Percentiles rank a stretch among this genome's conserved stretches.
phyloP scores from a whole-genome alignment of 2,113 vertebrate genomes.

The Dolichallabes microphthalmus region DNA sequence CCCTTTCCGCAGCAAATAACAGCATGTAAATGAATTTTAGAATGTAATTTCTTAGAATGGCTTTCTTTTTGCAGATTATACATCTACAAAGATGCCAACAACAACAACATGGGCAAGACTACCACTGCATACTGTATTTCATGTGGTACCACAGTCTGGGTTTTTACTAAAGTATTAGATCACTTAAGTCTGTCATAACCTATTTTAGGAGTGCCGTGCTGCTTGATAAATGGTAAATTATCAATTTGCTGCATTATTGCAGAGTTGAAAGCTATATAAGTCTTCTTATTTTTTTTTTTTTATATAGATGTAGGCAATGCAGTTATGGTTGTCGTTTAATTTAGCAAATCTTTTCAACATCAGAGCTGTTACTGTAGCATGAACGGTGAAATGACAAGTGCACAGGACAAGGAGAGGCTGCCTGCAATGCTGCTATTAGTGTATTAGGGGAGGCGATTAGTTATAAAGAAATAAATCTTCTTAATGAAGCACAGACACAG shows the following conservation, averaged over 20 bases:
- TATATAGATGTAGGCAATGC: not conserved
- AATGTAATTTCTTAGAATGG: not conserved
- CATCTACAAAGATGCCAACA: not conserved
- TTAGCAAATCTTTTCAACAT: slow-evolving; percentile 9
- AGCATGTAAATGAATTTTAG: not conserved
- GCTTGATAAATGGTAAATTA: slow-evolving; percentile 9
- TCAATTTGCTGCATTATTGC: not conserved
- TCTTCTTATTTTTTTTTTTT: not conserved
- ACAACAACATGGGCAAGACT: not conserved
- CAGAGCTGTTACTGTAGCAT: not conserved
- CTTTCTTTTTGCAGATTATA: not conserved
- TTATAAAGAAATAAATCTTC: slow-evolving; percentile 21
- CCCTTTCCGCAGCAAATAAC: not conserved
- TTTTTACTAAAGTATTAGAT: not conserved
- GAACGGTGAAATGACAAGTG: not conserved
- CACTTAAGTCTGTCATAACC: slow-evolving; percentile 19
- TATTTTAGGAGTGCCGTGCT: not conserved
- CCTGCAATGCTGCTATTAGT: not conserved
- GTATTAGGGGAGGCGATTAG: not conserved
- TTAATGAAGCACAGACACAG: slow-evolving; percentile 20
- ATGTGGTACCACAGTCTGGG: not conserved
- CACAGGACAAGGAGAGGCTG: not conserved
- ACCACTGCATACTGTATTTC: slow-evolving; percentile 3
- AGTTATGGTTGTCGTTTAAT: not conserved
- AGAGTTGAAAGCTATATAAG: not conserved